Evolutionary conservation across 2,113 vertebrate genomes (phyloP).

Genomic region (Urocolius indicus): DNA sequence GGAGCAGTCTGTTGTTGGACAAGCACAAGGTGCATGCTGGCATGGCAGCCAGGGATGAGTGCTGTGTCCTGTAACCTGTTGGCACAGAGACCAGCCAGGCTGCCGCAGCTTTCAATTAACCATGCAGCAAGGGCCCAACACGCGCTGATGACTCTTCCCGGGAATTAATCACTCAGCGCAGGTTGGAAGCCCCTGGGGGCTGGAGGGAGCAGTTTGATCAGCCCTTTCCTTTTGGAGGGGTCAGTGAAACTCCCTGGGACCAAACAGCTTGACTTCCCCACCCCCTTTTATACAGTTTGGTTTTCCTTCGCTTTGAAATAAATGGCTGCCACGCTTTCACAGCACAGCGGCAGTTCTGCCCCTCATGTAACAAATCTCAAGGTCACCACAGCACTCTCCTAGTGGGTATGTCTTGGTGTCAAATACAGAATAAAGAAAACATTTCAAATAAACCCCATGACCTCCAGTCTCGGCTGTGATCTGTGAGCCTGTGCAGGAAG

Average conservation of each 20-base stretch:
- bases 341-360: background rate
- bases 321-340: background rate
- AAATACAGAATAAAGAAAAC: background rate
- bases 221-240: background rate
- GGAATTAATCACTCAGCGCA: background rate
- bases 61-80: background rate
- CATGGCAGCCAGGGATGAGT: rapidly evolving
- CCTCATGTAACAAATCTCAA: background rate
- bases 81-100: background rate
- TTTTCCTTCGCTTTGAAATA: background rate
- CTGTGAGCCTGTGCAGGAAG: background rate
- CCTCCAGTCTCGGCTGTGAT: background rate
- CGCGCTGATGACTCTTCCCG: background rate
- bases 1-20: background rate
- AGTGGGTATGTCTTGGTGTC: background rate
- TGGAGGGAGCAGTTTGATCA: background rate
- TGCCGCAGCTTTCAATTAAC: background rate
- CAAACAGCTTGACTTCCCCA: background rate
- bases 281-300: background rate
- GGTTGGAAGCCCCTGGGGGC: background rate
- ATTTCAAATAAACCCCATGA: background rate
- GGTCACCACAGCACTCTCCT: background rate
- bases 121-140: rapidly evolving
- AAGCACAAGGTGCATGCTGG: background rate
- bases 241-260: rapidly evolving